Conservation (phyloP, 1,140 invertebrate genomes). For the Drosophila baimaii region DNA sequence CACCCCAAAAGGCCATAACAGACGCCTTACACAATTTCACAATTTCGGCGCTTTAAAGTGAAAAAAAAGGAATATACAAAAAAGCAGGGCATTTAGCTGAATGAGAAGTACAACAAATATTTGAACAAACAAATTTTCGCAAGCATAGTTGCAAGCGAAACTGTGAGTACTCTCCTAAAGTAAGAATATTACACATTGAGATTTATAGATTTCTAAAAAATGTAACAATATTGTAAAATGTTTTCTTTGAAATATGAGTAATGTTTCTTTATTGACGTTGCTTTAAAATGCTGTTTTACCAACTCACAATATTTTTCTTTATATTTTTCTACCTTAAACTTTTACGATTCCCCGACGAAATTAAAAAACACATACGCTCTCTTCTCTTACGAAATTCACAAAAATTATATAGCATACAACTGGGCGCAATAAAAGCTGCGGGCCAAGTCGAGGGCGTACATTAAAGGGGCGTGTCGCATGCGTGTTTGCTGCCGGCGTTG, state of each 20-base stretch:
- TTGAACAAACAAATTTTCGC: not conserved
- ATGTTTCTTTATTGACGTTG: no score
- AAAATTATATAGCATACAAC: conserved; percentile 58
- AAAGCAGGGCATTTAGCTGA: conserved; percentile 11
- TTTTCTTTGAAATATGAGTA: no score
- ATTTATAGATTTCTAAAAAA: no score
- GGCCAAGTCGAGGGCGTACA: conserved; percentile 55
- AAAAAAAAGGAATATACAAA: conserved; percentile 4
- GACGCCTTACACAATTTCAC: conserved; percentile 64
- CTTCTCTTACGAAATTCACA: conserved; percentile 2
- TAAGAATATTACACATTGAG: no score
- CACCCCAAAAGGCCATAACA: conserved; percentile 57
- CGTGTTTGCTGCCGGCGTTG: conserved; percentile 36
- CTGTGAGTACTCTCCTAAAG: conserved; percentile 10
- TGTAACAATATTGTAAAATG: no score
- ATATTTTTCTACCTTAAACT: not conserved
- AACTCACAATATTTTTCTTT: not conserved
- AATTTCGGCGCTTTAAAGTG: conserved; percentile 65
- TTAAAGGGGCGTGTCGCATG: conserved; percentile 63
- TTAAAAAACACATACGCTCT: not conserved
- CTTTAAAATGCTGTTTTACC: not conserved
- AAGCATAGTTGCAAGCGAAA: conserved; percentile 7
- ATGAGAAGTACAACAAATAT: conserved; percentile 30
- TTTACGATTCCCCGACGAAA: conserved; percentile 1
- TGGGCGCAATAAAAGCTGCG: conserved; percentile 57